phyloP scores from a whole-genome alignment of 1,140 invertebrate genomes.

The Drosophila repleta region DNA sequence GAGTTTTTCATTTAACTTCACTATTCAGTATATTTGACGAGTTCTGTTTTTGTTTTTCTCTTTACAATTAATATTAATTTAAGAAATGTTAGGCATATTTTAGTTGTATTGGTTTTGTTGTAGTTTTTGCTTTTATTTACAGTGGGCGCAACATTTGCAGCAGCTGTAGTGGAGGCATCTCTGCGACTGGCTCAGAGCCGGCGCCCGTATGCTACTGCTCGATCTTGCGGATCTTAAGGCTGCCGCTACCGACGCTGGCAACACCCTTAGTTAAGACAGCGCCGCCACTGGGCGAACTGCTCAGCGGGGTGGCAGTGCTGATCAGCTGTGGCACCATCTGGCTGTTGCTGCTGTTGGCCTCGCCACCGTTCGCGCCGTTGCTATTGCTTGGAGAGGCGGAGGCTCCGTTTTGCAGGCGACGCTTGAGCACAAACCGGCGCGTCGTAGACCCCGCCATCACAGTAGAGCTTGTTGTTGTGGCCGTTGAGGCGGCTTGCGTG shows the following conservation, averaged over 20 bases:
- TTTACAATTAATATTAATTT: constrained; percentile 17
- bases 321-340: constrained; percentile 42
- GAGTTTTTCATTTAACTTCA: constrained; percentile 10
- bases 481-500: constrained; percentile 25
- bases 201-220: constrained; percentile 53
- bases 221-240: constrained; percentile 72
- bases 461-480: constrained; percentile 19
- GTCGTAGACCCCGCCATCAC: constrained; percentile 38
- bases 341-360: constrained; percentile 24
- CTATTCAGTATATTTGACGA: constrained; percentile 31
- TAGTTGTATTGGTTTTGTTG: constrained; percentile 1
- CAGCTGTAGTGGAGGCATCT: constrained; percentile 49
- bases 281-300: neutral
- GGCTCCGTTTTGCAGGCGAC: constrained; percentile 63
- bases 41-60: constrained; percentile 8
- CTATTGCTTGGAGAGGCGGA: constrained; percentile 10
- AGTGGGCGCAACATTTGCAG: constrained; percentile 51
- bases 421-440: constrained; percentile 68
- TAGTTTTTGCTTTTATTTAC: constrained; percentile 51
- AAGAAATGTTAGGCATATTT: constrained; percentile 17
- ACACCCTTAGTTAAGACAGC: constrained; percentile 15
- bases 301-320: constrained; percentile 21
- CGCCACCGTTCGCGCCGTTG: constrained; percentile 38
- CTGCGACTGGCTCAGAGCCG: constrained; percentile 9
- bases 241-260: constrained; percentile 30